These are phyloP conservation scores for Axinella damicornis DNA, from an alignment of 37 sponge, comb jelly and placozoan species.

Conservation along the genomic window DNA sequence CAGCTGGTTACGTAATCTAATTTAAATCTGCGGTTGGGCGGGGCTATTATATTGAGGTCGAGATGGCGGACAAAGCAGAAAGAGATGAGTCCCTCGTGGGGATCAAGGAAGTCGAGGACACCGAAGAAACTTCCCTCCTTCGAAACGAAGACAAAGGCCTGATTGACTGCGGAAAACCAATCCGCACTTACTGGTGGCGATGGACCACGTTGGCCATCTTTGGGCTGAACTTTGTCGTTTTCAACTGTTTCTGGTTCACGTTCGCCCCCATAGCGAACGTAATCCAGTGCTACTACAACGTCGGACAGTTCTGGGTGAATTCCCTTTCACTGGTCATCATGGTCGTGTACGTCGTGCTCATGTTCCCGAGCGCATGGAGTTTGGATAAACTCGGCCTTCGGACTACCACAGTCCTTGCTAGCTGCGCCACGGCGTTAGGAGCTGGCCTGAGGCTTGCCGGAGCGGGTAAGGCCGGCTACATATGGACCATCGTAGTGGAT, in stretches of 20 bases:
- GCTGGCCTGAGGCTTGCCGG: conserved; percentile 54
- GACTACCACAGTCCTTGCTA: background rate
- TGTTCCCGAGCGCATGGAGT: conserved; percentile 25
- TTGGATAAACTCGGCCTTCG: conserved; percentile 54
- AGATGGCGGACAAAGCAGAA: too few relatives aligned
- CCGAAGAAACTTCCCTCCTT: too few relatives aligned
- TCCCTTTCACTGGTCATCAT: conserved; percentile 23
- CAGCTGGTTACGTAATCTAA: too few relatives aligned
- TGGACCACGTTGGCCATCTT: conserved; percentile 49
- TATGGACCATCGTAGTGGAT: too few relatives aligned
- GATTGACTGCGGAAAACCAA: background rate
- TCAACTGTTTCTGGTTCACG: conserved; percentile 44
- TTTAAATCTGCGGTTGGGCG: too few relatives aligned
- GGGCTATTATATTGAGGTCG: too few relatives aligned
- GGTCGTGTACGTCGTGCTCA: conserved; percentile 39
- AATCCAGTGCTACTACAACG: conserved; percentile 56
- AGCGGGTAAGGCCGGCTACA: conserved; percentile 50
- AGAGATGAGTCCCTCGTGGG: too few relatives aligned
- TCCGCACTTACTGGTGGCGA: conserved; percentile 43
- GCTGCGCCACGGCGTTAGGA: conserved; percentile 21
- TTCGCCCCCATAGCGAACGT: conserved; percentile 45
- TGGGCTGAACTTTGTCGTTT: conserved; percentile 1
- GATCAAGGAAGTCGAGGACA: too few relatives aligned
- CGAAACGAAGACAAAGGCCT: too few relatives aligned
- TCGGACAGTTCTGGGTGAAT: conserved; percentile 28